Conservation (phyloP, 2,797 vertebrate species). For the Lithobates pipiens region DNA sequence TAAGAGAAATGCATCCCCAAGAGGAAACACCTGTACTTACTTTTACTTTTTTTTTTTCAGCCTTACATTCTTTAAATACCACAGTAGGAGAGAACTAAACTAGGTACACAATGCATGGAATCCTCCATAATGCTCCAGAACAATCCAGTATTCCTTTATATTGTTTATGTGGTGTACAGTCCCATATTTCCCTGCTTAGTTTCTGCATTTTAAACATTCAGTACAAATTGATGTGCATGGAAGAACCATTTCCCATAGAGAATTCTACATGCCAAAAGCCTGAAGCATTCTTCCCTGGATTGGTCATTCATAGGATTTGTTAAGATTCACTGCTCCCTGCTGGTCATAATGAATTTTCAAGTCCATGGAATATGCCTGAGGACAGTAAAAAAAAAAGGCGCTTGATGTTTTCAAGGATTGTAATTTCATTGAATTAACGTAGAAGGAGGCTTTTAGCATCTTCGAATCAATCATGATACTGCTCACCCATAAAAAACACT, state of each 20-base stretch:
- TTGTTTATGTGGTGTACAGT: background rate
- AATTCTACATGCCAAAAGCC: background rate
- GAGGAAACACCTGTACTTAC: background rate
- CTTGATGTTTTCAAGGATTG: no score
- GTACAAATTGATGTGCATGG: constrained; percentile 10
- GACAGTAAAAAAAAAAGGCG: background rate
- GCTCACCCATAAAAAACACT: background rate
- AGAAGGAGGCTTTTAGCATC: background rate
- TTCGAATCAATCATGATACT: background rate
- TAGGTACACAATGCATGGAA: background rate
- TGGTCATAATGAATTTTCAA: constrained; percentile 20
- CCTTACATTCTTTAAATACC: background rate
- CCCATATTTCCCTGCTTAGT: background rate
- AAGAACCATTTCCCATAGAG: background rate
- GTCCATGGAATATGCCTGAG: background rate
- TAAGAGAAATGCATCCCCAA: no score
- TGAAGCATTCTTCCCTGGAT: background rate
- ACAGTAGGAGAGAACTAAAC: background rate
- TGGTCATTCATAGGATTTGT: constrained; percentile 1
- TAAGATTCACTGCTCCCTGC: constrained; percentile 39
- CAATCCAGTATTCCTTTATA: background rate
- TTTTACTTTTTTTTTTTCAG: background rate
- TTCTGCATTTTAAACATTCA: background rate
- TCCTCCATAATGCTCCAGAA: background rate
- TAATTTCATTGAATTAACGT: background rate